Percentiles rank a stretch among this genome's conserved stretches.
These are phyloP conservation scores for Theropithecus gelada DNA, from an alignment of 2,113 vertebrate species.

Conservation along the genomic window DNA sequence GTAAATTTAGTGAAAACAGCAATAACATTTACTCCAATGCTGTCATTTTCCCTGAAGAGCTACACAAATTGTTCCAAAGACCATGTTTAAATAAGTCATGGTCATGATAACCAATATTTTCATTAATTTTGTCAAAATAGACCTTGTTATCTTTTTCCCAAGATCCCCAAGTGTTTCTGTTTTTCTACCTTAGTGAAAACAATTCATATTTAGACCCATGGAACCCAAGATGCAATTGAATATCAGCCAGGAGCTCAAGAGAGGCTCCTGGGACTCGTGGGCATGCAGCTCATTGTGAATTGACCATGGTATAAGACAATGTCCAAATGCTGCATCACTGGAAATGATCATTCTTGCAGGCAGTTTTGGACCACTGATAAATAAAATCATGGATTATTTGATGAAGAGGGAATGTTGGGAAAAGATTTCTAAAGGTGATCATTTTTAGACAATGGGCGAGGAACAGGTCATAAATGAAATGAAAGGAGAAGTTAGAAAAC, in stretches of 20 bases:
- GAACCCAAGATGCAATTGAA: not conserved
- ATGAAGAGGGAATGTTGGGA: not conserved
- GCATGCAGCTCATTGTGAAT: accelerated
- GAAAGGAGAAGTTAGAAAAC: not conserved
- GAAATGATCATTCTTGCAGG: not conserved
- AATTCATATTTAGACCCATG: not conserved
- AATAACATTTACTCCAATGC: not conserved
- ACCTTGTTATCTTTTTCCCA: not conserved
- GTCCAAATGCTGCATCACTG: not conserved
- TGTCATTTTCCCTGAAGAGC: not conserved
- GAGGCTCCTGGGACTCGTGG: not conserved
- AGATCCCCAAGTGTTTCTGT: not conserved
- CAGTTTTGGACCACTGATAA: not conserved
- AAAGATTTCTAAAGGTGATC: not conserved
- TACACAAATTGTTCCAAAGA: not conserved
- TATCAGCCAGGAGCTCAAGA: not conserved
- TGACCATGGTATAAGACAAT: not conserved
- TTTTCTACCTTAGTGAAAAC: not conserved
- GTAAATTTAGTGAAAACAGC: not conserved
- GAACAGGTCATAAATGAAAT: not conserved
- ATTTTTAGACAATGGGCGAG: not conserved
- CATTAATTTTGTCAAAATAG: not conserved
- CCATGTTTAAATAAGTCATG: not conserved
- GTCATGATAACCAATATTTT: not conserved
- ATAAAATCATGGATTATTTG: not conserved